phyloP scores from a whole-genome alignment of 2,113 vertebrate species.

The Pithys albifrons region DNA sequence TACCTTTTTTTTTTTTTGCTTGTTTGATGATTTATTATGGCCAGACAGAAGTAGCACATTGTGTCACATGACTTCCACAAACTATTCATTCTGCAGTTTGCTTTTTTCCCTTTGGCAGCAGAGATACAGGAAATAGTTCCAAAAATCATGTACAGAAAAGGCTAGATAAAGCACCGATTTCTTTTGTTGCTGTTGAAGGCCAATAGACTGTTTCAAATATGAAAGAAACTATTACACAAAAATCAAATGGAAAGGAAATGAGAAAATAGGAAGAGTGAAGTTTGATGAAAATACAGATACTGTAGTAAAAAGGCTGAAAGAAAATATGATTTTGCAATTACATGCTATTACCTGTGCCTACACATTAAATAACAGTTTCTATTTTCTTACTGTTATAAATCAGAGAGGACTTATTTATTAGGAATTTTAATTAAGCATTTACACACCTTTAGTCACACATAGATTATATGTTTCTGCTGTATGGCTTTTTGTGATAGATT shows the following conservation, averaged over 20 bases:
- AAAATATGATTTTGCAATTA: neutral
- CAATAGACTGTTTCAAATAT: neutral
- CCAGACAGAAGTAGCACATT: neutral
- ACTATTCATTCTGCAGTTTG: neutral
- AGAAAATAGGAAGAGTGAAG: neutral
- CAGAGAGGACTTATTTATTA: neutral
- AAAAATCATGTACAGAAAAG: neutral
- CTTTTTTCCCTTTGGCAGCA: neutral
- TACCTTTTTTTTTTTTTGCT: neutral
- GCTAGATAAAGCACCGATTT: neutral
- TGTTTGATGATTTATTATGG: neutral
- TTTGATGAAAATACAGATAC: neutral
- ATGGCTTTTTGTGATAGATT: neutral
- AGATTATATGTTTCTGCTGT: constrained; percentile 11
- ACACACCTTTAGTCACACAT: neutral
- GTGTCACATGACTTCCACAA: neutral
- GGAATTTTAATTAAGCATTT: constrained; percentile 19
- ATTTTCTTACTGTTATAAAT: neutral
- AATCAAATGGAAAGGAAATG: constrained; percentile 1
- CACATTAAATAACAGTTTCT: neutral
- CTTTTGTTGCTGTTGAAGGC: neutral
- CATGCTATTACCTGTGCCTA: neutral
- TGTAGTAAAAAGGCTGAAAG: neutral
- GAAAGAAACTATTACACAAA: neutral
- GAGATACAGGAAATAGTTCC: neutral